Evolutionary conservation across 2,888 invertebrate genomes (phyloP).

Genomic region (Pseudeuparius sepicola): DNA sequence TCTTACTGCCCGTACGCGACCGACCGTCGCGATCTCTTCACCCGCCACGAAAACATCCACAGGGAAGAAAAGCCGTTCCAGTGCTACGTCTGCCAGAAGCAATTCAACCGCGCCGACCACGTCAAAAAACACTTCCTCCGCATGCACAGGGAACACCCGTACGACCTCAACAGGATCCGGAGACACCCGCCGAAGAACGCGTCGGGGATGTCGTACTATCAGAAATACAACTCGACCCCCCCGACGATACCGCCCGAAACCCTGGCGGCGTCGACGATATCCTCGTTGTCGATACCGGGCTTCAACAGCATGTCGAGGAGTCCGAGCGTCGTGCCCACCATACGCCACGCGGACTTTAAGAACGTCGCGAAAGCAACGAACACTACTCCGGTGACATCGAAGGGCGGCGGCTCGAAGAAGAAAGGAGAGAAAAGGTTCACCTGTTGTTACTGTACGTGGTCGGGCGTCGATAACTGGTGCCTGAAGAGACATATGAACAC

Average conservation of each 20-base stretch:
- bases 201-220: slow-evolving; percentile 43
- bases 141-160: slow-evolving; percentile 84
- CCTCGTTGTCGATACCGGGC: slow-evolving; percentile 33
- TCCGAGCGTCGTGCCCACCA: slow-evolving; percentile 24
- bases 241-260: slow-evolving; percentile 30
- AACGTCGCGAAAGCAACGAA: slow-evolving; percentile 23
- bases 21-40: slow-evolving; percentile 81
- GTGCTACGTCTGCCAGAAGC: slow-evolving; percentile 85
- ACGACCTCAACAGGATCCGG: slow-evolving; percentile 74
- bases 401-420: slow-evolving; percentile 33
- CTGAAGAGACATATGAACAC: slow-evolving; percentile 86
- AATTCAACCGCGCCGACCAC: slow-evolving; percentile 89
- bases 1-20: slow-evolving; percentile 85
- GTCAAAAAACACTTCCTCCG: slow-evolving; percentile 89
- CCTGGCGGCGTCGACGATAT: slow-evolving; percentile 24
- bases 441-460: slow-evolving; percentile 87
- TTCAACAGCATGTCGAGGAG: slow-evolving; percentile 32
- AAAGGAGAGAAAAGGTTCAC: slow-evolving; percentile 44
- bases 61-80: slow-evolving; percentile 90
- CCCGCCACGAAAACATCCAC: slow-evolving; percentile 88
- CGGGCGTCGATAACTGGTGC: slow-evolving; percentile 90
- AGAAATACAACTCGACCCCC: slow-evolving; percentile 36
- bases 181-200: slow-evolving; percentile 52
- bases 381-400: slow-evolving; percentile 27
- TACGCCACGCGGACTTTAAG: slow-evolving; percentile 29